Evolutionary conservation across 2,113 vertebrate species (phyloP).

Genomic region (Pedetes capensis): DNA sequence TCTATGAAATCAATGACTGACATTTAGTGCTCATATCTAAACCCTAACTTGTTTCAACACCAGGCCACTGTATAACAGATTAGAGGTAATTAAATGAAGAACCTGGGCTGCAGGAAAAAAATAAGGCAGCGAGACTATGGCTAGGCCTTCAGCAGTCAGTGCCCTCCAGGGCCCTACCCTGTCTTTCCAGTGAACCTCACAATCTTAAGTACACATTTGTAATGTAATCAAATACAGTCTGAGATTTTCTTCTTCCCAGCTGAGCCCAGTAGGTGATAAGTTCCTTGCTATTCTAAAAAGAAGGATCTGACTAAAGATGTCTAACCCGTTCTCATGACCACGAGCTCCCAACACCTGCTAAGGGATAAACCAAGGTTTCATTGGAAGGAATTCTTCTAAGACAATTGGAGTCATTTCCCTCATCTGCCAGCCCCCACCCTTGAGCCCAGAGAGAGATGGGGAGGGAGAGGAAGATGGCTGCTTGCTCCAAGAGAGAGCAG

Average conservation of each 20-base stretch:
- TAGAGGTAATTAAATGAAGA: not conserved
- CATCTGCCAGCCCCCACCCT: not conserved
- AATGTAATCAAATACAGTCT: not conserved
- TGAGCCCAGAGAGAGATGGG: not conserved
- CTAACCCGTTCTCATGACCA: not conserved
- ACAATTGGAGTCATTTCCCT: not conserved
- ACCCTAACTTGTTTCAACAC: not conserved
- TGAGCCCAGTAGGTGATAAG: too few relatives aligned
- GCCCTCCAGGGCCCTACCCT: fast-evolving
- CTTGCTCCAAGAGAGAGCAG: too few relatives aligned
- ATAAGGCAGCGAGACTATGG: not conserved
- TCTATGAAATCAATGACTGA: not conserved
- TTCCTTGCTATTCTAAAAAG: not conserved
- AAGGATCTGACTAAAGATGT: not conserved
- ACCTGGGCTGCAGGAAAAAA: not conserved
- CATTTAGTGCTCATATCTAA: not conserved
- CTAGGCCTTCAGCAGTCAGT: not conserved
- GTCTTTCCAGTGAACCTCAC: fast-evolving
- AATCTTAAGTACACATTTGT: not conserved
- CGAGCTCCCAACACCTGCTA: not conserved
- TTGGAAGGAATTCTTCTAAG: too few relatives aligned
- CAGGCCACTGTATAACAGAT: not conserved
- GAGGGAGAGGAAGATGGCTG: too few relatives aligned
- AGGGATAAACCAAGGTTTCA: not conserved
- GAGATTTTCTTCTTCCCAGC: too few relatives aligned